Evolutionary conservation across 2,113 vertebrate genomes (phyloP).

Genomic region (Pampusana beccarii): DNA sequence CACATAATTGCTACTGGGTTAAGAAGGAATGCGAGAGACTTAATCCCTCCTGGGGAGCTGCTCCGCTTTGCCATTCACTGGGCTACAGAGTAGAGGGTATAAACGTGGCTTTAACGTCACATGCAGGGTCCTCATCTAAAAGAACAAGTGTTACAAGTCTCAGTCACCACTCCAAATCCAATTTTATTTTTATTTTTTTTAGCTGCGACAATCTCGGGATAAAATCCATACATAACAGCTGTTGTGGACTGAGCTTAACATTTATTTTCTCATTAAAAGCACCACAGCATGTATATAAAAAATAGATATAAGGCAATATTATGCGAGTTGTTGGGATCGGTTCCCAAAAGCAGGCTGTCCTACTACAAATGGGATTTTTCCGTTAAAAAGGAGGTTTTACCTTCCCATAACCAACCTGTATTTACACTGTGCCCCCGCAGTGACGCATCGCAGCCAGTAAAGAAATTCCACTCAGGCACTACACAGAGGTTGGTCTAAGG

Average conservation of each 20-base stretch:
- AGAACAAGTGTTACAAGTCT: neutral
- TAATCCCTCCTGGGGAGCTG: neutral
- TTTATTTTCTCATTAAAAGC: neutral
- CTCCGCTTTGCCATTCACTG: neutral
- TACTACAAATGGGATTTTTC: neutral
- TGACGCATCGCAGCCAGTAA: neutral
- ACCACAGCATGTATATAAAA: neutral
- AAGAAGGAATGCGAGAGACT: neutral
- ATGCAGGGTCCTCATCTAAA: neutral
- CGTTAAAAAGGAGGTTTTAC: neutral
- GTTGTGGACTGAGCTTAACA: accelerated
- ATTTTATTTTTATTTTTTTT: too few species aligned
- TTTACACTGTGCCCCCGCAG: neutral
- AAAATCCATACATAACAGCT: neutral
- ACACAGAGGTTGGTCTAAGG: neutral
- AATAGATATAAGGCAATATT: neutral
- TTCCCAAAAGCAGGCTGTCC: neutral
- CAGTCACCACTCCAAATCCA: neutral
- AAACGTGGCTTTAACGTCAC: neutral
- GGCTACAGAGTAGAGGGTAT: neutral
- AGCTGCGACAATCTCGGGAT: neutral
- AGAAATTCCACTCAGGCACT: neutral
- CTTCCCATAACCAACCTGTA: neutral
- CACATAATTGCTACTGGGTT: slow-evolving; percentile 3
- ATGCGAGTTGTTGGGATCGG: neutral